These are phyloP conservation scores for Drosophila carrolli DNA, from an alignment of 1,140 invertebrate genomes.

Conservation along the genomic window DNA sequence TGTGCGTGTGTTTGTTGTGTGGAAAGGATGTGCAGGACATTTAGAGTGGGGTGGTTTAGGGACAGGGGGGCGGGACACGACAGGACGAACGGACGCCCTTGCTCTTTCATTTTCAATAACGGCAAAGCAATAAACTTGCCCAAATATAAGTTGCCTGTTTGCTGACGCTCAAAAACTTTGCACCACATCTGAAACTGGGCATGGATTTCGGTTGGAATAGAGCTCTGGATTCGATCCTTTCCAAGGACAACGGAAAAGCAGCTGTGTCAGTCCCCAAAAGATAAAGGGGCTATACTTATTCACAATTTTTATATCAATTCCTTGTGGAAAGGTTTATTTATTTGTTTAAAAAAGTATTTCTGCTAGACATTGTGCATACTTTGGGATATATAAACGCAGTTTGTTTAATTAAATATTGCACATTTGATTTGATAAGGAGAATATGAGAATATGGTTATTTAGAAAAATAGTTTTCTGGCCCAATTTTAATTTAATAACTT, in stretches of 20 bases:
- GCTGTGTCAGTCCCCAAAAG: not conserved
- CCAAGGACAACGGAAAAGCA: not conserved
- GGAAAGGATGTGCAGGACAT: slow-evolving; percentile 12
- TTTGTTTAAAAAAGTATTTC: no score
- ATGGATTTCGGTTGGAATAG: not conserved
- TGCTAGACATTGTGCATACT: no score
- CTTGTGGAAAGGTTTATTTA: no score
- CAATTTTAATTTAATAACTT: no score
- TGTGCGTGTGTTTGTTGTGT: slow-evolving; percentile 6
- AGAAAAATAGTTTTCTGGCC: no score
- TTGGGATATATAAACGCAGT: no score
- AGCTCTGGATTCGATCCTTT: not conserved
- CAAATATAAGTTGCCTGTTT: slow-evolving; percentile 30
- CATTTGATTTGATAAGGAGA: no score
- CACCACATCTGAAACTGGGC: slow-evolving; percentile 22
- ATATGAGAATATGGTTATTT: no score
- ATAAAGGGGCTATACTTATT: no score
- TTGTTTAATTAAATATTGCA: no score
- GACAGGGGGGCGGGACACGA: not conserved
- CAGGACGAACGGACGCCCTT: slow-evolving; percentile 1
- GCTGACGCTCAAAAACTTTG: slow-evolving; percentile 33
- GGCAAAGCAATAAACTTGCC: slow-evolving; percentile 65
- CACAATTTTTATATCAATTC: no score
- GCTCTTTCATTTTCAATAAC: slow-evolving; percentile 64
- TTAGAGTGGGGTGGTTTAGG: not conserved